phyloP scores from a whole-genome alignment of 2,888 invertebrate genomes.

The Nemurella pictetii region DNA sequence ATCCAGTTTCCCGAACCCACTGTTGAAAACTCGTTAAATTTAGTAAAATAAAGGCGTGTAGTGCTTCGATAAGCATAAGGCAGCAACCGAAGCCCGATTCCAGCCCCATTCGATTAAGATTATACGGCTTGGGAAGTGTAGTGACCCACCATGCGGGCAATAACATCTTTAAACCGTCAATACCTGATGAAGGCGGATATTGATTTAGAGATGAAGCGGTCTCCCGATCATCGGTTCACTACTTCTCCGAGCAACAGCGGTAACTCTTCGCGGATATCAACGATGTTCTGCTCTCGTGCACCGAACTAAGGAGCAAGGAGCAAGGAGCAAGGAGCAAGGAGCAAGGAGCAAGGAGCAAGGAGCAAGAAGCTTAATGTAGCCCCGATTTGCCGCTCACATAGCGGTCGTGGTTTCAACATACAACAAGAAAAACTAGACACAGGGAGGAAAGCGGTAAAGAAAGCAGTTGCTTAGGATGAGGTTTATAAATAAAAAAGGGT shows the following conservation, averaged over 20 bases:
- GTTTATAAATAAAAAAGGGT: conserved; percentile 29
- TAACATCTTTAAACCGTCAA: not conserved
- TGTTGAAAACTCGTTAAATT: conserved; percentile 7
- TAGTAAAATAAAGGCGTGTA: not conserved
- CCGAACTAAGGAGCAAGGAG: too few relatives aligned
- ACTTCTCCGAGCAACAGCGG: not conserved
- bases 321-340: too few relatives aligned
- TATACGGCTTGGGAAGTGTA: not conserved
- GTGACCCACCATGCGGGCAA: not conserved
- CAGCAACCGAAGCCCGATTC: not conserved
- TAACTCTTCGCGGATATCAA: not conserved
- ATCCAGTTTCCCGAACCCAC: conserved; percentile 7
- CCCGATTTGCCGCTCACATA: too few relatives aligned
- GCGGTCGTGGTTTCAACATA: not conserved
- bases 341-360: too few relatives aligned
- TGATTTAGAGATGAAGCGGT: not conserved
- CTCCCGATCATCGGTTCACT: not conserved
- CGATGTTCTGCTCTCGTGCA: not conserved
- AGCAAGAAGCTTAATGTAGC: too few relatives aligned
- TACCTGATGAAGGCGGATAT: not conserved
- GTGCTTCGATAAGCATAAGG: not conserved
- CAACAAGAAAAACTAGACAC: not conserved
- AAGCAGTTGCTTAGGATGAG: not conserved
- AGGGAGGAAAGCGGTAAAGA: not conserved
- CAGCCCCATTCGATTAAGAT: not conserved